Evolutionary conservation across 1,140 invertebrate species (phyloP).

Genomic region (Penaeus japonicus): DNA sequence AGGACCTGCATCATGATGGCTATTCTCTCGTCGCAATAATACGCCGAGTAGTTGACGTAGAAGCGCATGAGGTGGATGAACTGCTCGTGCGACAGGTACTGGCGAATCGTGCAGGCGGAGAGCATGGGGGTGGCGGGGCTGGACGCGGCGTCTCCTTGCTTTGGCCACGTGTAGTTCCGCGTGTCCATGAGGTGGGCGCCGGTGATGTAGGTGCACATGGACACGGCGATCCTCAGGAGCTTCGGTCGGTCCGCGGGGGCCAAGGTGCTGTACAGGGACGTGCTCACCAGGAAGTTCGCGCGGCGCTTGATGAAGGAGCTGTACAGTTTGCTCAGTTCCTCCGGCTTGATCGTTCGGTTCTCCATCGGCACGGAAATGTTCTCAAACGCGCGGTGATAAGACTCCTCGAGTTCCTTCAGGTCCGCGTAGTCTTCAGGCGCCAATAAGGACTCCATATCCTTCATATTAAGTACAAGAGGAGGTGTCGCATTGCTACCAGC

Average conservation of each 20-base stretch:
- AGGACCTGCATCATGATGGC: constrained; percentile 34
- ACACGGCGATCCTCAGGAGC: constrained; percentile 33
- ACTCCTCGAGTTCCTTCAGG: not conserved
- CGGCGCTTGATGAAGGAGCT: constrained; percentile 19
- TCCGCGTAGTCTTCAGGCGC: not conserved
- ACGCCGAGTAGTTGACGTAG: not conserved
- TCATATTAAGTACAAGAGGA: no score
- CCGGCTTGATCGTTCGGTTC: not conserved
- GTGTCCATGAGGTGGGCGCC: constrained; percentile 37
- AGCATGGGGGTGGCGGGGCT: not conserved
- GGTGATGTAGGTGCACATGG: constrained; percentile 43
- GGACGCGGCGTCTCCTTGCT: not conserved
- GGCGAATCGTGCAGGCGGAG: not conserved
- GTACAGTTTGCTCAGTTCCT: constrained; percentile 19
- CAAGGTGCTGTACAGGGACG: constrained; percentile 30
- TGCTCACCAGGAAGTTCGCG: constrained; percentile 20
- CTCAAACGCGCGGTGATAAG: not conserved
- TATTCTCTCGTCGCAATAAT: constrained; percentile 19
- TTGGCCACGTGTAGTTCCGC: not conserved
- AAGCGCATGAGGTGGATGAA: constrained; percentile 31
- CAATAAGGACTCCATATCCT: not conserved
- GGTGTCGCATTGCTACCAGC: no score
- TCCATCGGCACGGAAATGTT: not conserved
- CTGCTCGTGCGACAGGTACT: constrained; percentile 34
- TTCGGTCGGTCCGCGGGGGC: not conserved